Evolutionary conservation across 53 echinoderm and acorn worm genomes (phyloP).

Genomic region (Pentamera pediparva): DNA sequence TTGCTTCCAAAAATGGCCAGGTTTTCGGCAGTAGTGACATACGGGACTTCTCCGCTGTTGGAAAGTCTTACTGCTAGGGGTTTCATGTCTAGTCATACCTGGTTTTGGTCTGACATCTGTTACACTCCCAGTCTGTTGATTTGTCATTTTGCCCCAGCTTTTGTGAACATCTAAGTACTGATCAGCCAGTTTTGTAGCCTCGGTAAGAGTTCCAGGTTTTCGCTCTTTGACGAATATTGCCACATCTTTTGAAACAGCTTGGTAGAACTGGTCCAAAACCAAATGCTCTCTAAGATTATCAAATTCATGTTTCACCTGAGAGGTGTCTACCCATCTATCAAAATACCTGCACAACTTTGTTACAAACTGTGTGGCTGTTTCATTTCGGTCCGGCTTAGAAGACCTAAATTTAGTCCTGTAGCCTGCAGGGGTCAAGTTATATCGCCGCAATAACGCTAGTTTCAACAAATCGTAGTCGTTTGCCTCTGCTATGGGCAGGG

Average conservation of each 20-base stretch:
- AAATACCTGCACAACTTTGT: constrained; percentile 20
- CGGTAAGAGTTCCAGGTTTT: background rate
- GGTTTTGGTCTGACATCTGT: no score
- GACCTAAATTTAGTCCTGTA: constrained; percentile 16
- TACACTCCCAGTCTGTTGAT: no score
- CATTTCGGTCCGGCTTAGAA: constrained; percentile 9
- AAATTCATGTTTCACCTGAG: background rate
- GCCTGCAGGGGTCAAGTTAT: constrained; percentile 15
- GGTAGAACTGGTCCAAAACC: constrained; percentile 24
- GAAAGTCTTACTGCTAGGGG: no score
- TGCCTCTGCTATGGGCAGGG: background rate
- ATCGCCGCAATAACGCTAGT: background rate
- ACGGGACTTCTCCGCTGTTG: background rate
- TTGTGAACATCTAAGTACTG: constrained; percentile 21
- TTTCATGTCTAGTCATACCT: no score
- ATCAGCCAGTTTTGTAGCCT: constrained; percentile 18
- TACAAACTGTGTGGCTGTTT: constrained; percentile 5
- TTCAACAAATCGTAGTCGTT: constrained; percentile 24
- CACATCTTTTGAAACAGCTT: no score
- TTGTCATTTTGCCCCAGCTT: no score
- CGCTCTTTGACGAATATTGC: constrained; percentile 23
- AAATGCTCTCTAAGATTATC: background rate
- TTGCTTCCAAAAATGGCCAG: constrained; percentile 13
- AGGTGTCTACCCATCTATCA: constrained; percentile 22
- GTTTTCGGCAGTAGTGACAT: constrained; percentile 7